Evolutionary conservation across 2,113 vertebrate species (phyloP), one percentile per base, ranked within the genome.

Genomic region (Raja brachyura): DNA sequence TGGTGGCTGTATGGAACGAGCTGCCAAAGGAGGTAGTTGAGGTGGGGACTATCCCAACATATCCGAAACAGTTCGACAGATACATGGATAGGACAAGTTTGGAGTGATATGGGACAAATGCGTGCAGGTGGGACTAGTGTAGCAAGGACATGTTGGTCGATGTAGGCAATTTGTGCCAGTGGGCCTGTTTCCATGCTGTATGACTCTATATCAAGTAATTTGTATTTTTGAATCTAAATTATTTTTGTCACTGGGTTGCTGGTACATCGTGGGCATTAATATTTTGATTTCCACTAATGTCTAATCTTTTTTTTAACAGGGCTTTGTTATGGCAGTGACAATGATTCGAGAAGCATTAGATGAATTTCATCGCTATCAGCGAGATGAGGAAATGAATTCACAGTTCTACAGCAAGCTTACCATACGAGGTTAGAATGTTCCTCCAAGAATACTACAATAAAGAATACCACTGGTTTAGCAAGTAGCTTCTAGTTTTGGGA

Each of bases 351-450:
- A 99, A 94, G 98, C 98, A 0, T 96, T 98, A 94, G 99, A 99
- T 93, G 98, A 99, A 94, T 97, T 98, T 94, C 97, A 98, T 0
- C 98, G 98, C 92, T 98, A 96, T 95, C 97, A 96, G 93, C 96
- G 98, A 93, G 98, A 99, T 96, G 99, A 99, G 95, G 99, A 99
- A 94, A 98, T 99, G 97, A 99, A 99, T 95, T 99, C 98, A 1
- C 98, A 99, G 81, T 96, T 99, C 18, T 99, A 99, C 94, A 98
- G 97, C 97, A 99, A 99, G 94, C 97, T 99, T 93, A 99, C 99
- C 93, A 94, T 98, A 93, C 95, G 98, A 98, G 99, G 99, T 99
- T 90, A 96, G 97, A 94, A 85, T 73, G 81, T 7, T 88, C 93
- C 83, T 63, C 93, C 2, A 93, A 61, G 63, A 59, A 28, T 48